Conservation (phyloP, 2,113 vertebrate genomes). For the Rafetus swinhoei region DNA sequence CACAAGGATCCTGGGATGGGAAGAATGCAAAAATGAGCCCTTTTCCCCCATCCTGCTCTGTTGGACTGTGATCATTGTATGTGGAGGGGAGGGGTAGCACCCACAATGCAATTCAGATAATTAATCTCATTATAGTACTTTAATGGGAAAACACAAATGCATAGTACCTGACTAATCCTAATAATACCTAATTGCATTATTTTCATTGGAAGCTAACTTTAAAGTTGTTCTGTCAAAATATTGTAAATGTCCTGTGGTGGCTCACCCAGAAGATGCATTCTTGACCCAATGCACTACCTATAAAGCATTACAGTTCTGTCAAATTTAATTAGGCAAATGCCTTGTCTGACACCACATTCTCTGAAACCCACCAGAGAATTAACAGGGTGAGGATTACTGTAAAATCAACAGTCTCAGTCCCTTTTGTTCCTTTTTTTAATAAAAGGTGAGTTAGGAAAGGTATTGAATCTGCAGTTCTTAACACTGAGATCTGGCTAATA, state of each 20-base stretch:
- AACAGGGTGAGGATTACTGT: constrained; percentile 8
- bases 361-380: background rate
- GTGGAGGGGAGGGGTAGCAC: background rate
- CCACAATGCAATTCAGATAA: background rate
- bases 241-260: constrained; percentile 23
- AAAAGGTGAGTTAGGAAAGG: constrained; percentile 20
- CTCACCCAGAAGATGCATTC: background rate
- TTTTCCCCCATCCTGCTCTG: background rate
- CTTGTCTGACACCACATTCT: constrained; percentile 12
- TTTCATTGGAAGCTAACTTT: background rate
- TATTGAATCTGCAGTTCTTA: background rate
- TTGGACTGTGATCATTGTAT: background rate
- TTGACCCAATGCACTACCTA: constrained; percentile 45
- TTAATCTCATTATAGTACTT: background rate
- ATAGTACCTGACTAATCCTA: background rate
- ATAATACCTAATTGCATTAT: background rate
- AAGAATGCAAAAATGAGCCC: background rate
- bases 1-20: background rate
- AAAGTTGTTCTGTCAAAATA: background rate
- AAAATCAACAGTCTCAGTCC: constrained; percentile 18
- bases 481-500: background rate
- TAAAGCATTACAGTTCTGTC: constrained; percentile 34
- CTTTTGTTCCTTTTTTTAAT: constrained; percentile 9
- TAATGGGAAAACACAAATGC: background rate
- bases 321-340: constrained; percentile 46